phyloP scores from a whole-genome alignment of 2,888 invertebrate genomes.

The Platerodrilus igneus region DNA sequence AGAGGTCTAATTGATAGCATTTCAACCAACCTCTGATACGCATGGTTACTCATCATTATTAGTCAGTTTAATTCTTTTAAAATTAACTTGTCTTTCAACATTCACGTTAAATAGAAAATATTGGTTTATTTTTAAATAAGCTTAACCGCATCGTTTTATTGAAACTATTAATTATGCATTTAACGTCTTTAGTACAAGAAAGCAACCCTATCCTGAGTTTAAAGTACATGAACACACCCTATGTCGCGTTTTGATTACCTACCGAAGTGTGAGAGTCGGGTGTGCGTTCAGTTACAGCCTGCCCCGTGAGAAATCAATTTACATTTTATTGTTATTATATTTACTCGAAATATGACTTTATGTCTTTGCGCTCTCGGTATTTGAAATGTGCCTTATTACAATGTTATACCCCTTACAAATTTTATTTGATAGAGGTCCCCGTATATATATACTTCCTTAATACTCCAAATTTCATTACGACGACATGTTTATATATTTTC shows the following conservation, averaged over 20 bases:
- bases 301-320: constrained; percentile 48
- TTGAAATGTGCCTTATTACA: constrained; percentile 37
- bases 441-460: too few species aligned
- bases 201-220: constrained; percentile 17
- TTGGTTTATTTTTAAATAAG: too few species aligned
- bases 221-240: too few species aligned
- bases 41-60: constrained; percentile 9
- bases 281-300: constrained; percentile 38
- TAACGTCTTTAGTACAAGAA: constrained; percentile 14
- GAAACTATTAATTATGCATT: constrained; percentile 10
- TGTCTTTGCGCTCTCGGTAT: constrained; percentile 33
- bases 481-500: too few species aligned
- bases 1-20: constrained; percentile 42
- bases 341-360: constrained; percentile 43
- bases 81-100: constrained; percentile 7
- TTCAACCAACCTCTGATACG: too few species aligned
- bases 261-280: too few species aligned
- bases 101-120: not conserved
- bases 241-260: too few species aligned
- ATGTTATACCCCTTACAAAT: constrained; percentile 39
- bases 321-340: constrained; percentile 48
- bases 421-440: too few species aligned
- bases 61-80: too few species aligned
- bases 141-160: not conserved
- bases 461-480: too few species aligned